Evolutionary conservation across 2,888 invertebrate species (phyloP).

Genomic region (Trileptium ribeirensis): DNA sequence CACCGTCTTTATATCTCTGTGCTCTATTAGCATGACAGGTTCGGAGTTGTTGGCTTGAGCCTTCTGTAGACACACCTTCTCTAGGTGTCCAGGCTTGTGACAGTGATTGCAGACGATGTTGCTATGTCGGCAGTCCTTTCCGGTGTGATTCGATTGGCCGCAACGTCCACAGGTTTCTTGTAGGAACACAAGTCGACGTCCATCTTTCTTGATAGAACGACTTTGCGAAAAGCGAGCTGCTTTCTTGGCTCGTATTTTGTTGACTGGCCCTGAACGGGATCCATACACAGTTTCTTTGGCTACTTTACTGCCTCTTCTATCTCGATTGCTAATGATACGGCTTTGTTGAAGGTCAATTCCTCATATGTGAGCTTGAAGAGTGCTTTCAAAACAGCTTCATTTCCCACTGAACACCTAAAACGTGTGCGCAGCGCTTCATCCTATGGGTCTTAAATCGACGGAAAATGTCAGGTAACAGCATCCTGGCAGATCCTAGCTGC

Average conservation of each 20-base stretch:
- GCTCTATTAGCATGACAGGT: too few species aligned
- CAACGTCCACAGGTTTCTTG: too few species aligned
- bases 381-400: constrained; percentile 30
- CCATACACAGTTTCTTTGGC: constrained; percentile 4
- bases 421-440: neutral
- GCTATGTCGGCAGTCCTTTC: neutral
- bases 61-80: neutral
- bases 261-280: neutral
- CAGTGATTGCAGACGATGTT: neutral
- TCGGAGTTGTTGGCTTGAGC: too few species aligned
- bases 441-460: constrained; percentile 19
- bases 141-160: neutral
- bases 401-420: constrained; percentile 28
- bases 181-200: too few species aligned
- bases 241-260: too few species aligned
- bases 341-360: constrained; percentile 28
- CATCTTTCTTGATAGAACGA: too few species aligned
- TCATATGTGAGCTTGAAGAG: constrained; percentile 34
- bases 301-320: constrained; percentile 32
- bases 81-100: neutral
- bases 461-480: constrained; percentile 28
- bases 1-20: too few species aligned
- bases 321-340: constrained; percentile 31
- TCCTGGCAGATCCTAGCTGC: constrained; percentile 30
- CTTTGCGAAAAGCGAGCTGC: too few species aligned